Evolutionary conservation across 2,888 invertebrate genomes (phyloP).

Genomic region (Holacanthella duospinosa): DNA sequence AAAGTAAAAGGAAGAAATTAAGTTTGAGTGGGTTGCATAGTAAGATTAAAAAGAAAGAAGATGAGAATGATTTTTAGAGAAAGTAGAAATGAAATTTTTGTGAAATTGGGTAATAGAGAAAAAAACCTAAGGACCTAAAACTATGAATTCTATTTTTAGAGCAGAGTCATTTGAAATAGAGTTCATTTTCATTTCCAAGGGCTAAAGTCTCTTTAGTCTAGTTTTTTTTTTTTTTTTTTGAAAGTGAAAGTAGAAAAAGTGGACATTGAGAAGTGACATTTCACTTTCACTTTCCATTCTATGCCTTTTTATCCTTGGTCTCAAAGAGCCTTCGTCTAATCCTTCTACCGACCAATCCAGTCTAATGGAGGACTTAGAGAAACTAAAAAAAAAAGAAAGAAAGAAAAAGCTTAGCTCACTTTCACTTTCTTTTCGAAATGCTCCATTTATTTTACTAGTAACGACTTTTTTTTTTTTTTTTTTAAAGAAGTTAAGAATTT

Average conservation of each 20-base stretch:
- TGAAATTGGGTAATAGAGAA: background rate
- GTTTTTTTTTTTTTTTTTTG: background rate
- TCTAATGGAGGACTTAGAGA: background rate
- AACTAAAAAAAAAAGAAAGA: constrained; percentile 10
- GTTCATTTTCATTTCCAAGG: background rate
- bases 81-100: background rate
- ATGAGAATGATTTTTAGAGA: background rate
- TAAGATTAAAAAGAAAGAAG: background rate
- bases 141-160: background rate
- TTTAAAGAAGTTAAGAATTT: background rate
- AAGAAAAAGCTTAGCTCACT: too few relatives aligned
- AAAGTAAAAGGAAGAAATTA: too few relatives aligned
- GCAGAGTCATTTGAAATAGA: background rate
- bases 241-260: background rate
- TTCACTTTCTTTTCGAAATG: background rate
- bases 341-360: background rate
- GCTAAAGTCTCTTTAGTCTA: background rate
- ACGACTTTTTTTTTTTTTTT: background rate
- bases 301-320: background rate
- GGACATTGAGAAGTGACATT: background rate
- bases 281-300: background rate
- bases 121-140: too few relatives aligned
- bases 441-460: background rate
- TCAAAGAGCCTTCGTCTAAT: background rate
- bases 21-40: background rate